Evolutionary conservation across 92 coral and sea anemone genomes (phyloP).

Genomic region (Metridium senile): DNA sequence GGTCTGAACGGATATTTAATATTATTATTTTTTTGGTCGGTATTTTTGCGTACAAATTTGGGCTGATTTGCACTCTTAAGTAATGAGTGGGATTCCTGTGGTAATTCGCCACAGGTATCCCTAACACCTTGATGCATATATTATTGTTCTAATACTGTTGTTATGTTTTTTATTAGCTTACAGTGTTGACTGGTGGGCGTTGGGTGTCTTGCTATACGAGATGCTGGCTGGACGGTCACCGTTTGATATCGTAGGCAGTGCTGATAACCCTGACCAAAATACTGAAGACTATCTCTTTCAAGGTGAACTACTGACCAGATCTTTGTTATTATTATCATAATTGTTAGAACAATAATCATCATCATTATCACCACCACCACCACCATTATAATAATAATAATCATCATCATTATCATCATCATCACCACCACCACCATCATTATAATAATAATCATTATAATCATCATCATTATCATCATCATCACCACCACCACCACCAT

Average conservation of each 20-base stretch:
- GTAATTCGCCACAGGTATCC: conserved; percentile 4
- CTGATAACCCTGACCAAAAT: conserved; percentile 98
- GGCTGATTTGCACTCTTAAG: too few species aligned
- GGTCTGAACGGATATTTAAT: too few species aligned
- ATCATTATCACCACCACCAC: not conserved
- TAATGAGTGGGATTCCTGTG: not conserved
- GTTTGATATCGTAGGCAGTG: conserved; percentile 95
- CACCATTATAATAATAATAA: not conserved
- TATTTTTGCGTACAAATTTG: too few species aligned
- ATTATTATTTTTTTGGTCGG: too few species aligned
- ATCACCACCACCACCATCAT: not conserved
- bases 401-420: not conserved
- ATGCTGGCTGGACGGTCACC: conserved; percentile 99
- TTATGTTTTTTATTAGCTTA: conserved; percentile 52
- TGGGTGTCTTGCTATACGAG: conserved; percentile 93
- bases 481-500: not conserved
- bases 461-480: not conserved
- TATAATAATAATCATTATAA: not conserved
- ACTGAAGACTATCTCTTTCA: conserved; percentile 98
- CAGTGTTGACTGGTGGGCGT: conserved; percentile 99
- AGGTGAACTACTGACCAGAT: conserved; percentile 47
- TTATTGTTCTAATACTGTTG: not conserved
- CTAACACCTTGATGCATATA: not conserved
- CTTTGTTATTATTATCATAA: not conserved
- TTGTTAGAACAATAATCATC: not conserved